Base-by-base conservation (phyloP, 1,140 invertebrate species). In the Eufriesea mexicana region DNA sequence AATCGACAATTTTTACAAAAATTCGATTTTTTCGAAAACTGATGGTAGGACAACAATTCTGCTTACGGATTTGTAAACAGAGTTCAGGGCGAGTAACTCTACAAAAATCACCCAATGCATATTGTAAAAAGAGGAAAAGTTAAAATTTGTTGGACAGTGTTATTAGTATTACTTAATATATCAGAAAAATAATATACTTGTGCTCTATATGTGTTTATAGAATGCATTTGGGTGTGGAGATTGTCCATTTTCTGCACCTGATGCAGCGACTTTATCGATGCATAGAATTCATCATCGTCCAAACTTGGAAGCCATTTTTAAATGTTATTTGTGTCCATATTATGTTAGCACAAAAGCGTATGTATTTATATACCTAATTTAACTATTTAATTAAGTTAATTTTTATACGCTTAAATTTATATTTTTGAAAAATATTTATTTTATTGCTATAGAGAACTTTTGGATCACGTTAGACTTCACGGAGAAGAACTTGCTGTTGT, bases 271-370 rank as follows among this genome's bases (percentile, higher is more conserved):
- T 77, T 95, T 98, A 78, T 95, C 96, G 70, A 93, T 95, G 64
- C 97, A 98, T 91, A 94, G 96, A 89, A 95, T 96, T 71, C 96
- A 97, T 89, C 97, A 98, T 93, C 95, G 96, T 68, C 95, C 96
- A 0, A 96, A 96, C 74, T 91, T 95, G 12, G 96, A 96, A 66
- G 96, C 96, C 35, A 96, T 96, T 86, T 97, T 96, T 87, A 98
- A 98, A 92, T 98, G 98, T 93, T 96, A 96, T 86, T 96, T 96
- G 84, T 98, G 97, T 92, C 96, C 97, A 2, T 98, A 96, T 92
- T 97, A 96, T 91, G 97, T 97, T 2, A 95, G 94, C 90, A 93
- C 94, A 74, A 95, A 95, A 90, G 89, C 89, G 95, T 96, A 91
- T 93, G 94, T 93, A 86, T 73, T 12, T 20, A 0, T 23, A 28